These are phyloP conservation scores for Squalus acanthias DNA, from an alignment of 2,797 vertebrate species.

Conservation along the genomic window DNA sequence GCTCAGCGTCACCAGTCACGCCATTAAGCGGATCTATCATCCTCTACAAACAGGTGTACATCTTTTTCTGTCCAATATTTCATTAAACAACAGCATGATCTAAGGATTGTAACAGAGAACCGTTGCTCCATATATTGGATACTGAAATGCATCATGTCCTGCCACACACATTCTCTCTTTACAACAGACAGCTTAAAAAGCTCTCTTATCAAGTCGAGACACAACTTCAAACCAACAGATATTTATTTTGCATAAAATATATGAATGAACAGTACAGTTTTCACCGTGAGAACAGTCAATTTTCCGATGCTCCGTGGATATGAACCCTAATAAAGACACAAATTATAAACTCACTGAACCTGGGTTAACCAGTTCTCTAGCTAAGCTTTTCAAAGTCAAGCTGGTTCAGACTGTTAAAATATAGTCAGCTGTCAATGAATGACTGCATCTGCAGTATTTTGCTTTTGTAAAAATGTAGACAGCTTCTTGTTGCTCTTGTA, in stretches of 20 bases:
- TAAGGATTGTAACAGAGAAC: background rate
- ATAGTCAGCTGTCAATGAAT: background rate
- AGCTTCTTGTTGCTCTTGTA: background rate
- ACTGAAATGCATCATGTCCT: background rate
- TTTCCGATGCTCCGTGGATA: background rate
- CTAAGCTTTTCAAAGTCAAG: background rate
- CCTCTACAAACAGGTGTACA: background rate
- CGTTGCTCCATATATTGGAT: background rate
- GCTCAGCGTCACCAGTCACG: background rate
- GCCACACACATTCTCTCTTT: background rate
- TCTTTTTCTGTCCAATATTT: background rate
- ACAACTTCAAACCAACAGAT: background rate
- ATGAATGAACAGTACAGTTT: background rate
- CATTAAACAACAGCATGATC: background rate
- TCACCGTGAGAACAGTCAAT: background rate
- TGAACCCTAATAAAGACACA: background rate
- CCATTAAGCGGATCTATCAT: background rate
- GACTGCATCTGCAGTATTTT: too few relatives aligned
- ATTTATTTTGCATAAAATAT: background rate
- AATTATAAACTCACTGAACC: background rate
- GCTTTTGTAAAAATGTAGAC: background rate
- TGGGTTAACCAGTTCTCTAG: background rate
- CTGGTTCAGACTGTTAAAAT: background rate
- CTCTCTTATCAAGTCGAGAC: background rate
- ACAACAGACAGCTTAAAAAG: background rate